phyloP scores from a whole-genome alignment of 2,113 vertebrate species.

The Apeltes quadracus region DNA sequence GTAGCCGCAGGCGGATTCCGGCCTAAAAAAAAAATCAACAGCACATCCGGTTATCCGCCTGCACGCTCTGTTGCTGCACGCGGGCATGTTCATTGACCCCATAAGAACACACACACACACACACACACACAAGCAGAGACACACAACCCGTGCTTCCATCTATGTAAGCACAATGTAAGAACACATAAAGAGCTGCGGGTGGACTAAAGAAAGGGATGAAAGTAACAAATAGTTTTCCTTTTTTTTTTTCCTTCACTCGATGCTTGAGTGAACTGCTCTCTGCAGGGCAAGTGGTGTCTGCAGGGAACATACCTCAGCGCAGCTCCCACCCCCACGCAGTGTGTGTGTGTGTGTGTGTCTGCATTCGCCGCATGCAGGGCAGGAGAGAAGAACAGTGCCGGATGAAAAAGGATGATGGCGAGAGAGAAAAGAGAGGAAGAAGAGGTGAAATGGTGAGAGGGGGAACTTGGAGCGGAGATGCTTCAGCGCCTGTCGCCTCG shows the following conservation, averaged over 20 bases:
- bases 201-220: not conserved
- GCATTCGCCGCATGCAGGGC: constrained; percentile 29
- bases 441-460: constrained; percentile 47
- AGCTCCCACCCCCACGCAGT: too few relatives aligned
- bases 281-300: constrained; percentile 56
- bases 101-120: constrained; percentile 8
- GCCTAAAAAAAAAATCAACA: constrained; percentile 54
- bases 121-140: constrained; percentile 3
- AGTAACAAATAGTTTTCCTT: constrained; percentile 40
- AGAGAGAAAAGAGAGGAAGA: constrained; percentile 24
- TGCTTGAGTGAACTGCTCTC: constrained; percentile 53
- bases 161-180: constrained; percentile 35
- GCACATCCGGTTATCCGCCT: constrained; percentile 43
- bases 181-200: constrained; percentile 35
- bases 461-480: constrained; percentile 66
- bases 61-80: constrained; percentile 21
- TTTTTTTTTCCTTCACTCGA: constrained; percentile 44
- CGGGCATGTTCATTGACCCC: constrained; percentile 47
- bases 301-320: constrained; percentile 44
- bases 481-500: constrained; percentile 73
- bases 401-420: constrained; percentile 38
- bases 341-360: constrained; percentile 18
- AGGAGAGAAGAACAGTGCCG: constrained; percentile 43
- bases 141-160: constrained; percentile 27
- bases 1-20: constrained; percentile 33